Evolutionary conservation across 1,140 invertebrate species (phyloP).

Genomic region (Cyrtorhinus lividipennis): DNA sequence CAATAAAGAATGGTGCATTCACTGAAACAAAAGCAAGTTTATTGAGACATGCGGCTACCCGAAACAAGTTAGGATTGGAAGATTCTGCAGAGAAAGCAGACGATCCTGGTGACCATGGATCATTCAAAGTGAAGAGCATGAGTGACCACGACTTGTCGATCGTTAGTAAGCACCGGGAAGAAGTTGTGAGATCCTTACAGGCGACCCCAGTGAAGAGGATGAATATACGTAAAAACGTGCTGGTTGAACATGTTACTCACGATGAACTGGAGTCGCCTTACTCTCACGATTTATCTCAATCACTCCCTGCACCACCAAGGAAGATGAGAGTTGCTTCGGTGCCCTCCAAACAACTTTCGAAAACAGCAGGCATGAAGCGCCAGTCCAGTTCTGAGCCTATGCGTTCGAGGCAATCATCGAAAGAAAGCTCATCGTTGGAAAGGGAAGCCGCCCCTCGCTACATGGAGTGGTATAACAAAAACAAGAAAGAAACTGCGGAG

Average conservation of each 20-base stretch:
- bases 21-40: slow-evolving; percentile 22
- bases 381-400: slow-evolving; percentile 7
- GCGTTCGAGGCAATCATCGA: neutral
- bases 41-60: slow-evolving; percentile 17
- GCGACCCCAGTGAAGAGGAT: slow-evolving; percentile 18
- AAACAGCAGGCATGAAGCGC: neutral
- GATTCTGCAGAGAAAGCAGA: slow-evolving; percentile 4
- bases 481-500: slow-evolving; percentile 23
- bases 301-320: neutral
- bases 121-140: slow-evolving; percentile 16
- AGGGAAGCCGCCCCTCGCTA: slow-evolving; percentile 32
- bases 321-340: slow-evolving; percentile 3
- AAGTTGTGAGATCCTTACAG: slow-evolving; percentile 14
- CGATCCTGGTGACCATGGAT: neutral
- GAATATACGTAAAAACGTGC: slow-evolving; percentile 18
- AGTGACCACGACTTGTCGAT: slow-evolving; percentile 14
- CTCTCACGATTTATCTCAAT: neutral
- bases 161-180: slow-evolving; percentile 9
- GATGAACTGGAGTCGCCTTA: neutral
- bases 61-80: slow-evolving; percentile 16
- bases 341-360: neutral
- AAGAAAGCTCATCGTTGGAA: slow-evolving; percentile 6
- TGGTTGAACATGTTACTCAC: slow-evolving; percentile 10
- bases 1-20: slow-evolving; percentile 15
- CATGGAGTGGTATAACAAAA: slow-evolving; percentile 40